Base-by-base conservation (phyloP, 2,113 vertebrate genomes). In the Silurus asotus region DNA sequence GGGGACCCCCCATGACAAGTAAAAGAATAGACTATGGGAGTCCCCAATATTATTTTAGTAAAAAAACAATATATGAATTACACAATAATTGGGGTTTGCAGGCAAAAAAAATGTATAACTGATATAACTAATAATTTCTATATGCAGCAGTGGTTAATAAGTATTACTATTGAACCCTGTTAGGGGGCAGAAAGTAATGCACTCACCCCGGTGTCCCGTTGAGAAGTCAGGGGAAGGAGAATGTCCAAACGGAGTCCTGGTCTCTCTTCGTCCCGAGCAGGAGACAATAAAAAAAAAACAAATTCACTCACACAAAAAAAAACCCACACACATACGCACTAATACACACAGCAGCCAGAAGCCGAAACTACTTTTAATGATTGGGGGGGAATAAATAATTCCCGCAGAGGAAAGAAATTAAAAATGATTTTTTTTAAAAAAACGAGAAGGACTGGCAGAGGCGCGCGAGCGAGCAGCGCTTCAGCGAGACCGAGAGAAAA, bases 231-330 rank as follows among this genome's bases (percentile, higher is more conserved):
- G n/a, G 23, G 61, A 67, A 85, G 84, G 84, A 85, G 84, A 85
- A 85, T 79, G 61, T 56, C 84, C 84, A 37, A 79, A 56, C 69
- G 62, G 84, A 85, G 84, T 85, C 75, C 75, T 48, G 49, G 74
- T 55, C 84, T 85, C 61, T 79, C 75, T 79, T 85, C 84, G 74
- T 56, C 56, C 74, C 49, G 28, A 56, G 59, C 84, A 85, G 25
- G 51, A 79, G 84, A 79, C 84, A 65, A 61, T 65, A 19, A 59
- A 45, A 58, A 58, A 37, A 3, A 49, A 14, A 15, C 19, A 49
- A 37, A 37, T 37, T 37, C 53, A 55, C 53, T 8, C 53, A 55
- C 53, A 55, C 53, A 7, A 5, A 20, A 6, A 61, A 6, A 20
- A 5, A 17, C 1, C 6, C n/a, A 25, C 23, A 28, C n/a, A 37